Conservation (phyloP, 2,797 vertebrate species). For the Siniperca obscura region DNA sequence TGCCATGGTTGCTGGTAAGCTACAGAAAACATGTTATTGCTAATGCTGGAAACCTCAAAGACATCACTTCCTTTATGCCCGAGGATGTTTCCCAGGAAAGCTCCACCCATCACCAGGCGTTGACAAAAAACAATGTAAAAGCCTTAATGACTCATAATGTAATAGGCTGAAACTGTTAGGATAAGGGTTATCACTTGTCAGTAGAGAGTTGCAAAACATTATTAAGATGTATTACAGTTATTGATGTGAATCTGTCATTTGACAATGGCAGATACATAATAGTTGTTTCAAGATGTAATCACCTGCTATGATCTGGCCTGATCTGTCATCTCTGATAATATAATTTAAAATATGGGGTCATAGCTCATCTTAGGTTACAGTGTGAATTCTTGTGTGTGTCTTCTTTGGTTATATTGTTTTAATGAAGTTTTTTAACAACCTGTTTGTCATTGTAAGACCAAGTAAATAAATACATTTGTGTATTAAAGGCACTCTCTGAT, state of each 20-base stretch:
- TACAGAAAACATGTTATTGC: background rate
- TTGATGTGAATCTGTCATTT: slow-evolving; percentile 24
- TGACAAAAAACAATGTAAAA: slow-evolving; percentile 16
- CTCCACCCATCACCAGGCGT: slow-evolving; percentile 31
- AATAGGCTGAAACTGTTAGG: background rate
- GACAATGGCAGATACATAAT: slow-evolving; percentile 19
- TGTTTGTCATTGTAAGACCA: background rate
- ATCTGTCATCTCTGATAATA: slow-evolving; percentile 35
- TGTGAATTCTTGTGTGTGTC: background rate
- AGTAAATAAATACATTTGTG: background rate
- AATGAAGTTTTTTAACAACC: background rate
- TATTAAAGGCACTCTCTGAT: slow-evolving; percentile 1
- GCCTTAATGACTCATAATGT: slow-evolving; percentile 30
- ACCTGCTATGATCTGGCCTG: slow-evolving; percentile 26
- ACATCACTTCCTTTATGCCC: slow-evolving; percentile 1
- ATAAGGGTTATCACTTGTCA: slow-evolving; percentile 4
- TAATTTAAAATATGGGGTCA: background rate
- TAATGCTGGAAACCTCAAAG: slow-evolving; percentile 10
- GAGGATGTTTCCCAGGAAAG: slow-evolving; percentile 14
- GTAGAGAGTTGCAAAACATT: slow-evolving; percentile 12
- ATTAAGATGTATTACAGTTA: background rate
- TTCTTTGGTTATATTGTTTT: background rate
- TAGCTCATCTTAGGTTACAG: background rate
- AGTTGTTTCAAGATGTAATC: slow-evolving; percentile 42
- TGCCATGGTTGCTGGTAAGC: too few species aligned